Conservation (phyloP, 92 coral and sea anemone species). For the Porites divaricata region DNA sequence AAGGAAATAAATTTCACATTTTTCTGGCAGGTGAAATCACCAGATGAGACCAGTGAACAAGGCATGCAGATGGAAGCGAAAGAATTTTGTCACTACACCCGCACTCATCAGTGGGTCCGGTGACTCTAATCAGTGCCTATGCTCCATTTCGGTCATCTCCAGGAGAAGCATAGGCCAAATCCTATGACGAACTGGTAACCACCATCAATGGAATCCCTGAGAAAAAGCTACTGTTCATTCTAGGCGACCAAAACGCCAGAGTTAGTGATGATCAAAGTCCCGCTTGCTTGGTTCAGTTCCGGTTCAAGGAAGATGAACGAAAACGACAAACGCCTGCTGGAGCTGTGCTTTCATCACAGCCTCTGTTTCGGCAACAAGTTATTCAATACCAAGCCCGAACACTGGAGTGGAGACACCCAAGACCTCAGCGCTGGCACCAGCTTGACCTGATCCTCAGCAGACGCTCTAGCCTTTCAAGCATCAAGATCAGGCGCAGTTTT, state of each 20-base stretch:
- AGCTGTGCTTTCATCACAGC: conserved; percentile 39
- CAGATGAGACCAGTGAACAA: conserved; percentile 42
- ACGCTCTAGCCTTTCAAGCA: conserved; percentile 12
- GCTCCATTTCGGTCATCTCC: conserved; percentile 27
- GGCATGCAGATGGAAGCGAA: conserved; percentile 33
- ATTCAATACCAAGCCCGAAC: conserved; percentile 13
- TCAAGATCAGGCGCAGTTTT: conserved; percentile 26
- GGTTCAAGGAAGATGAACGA: conserved; percentile 51
- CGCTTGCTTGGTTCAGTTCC: conserved; percentile 29
- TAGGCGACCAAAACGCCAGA: conserved; percentile 54
- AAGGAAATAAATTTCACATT: conserved; percentile 45
- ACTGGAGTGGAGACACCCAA: conserved; percentile 43
- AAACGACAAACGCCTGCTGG: conserved; percentile 49
- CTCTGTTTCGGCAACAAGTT: conserved; percentile 33
- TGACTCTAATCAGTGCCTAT: conserved; percentile 13
- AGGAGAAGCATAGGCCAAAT: conserved; percentile 34
- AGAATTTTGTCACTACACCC: conserved; percentile 30
- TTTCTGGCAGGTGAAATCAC: conserved; percentile 47
- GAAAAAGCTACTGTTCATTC: conserved; percentile 24
- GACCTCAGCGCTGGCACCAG: conserved; percentile 46
- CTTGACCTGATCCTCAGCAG: conserved; percentile 23
- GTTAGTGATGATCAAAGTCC: conserved; percentile 34
- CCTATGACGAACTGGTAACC: conserved; percentile 11
- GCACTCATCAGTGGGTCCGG: conserved; percentile 1
- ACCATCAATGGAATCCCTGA: conserved; percentile 8